Base-by-base conservation (phyloP, 2,888 invertebrate species). In the Pheosia gnoma region DNA sequence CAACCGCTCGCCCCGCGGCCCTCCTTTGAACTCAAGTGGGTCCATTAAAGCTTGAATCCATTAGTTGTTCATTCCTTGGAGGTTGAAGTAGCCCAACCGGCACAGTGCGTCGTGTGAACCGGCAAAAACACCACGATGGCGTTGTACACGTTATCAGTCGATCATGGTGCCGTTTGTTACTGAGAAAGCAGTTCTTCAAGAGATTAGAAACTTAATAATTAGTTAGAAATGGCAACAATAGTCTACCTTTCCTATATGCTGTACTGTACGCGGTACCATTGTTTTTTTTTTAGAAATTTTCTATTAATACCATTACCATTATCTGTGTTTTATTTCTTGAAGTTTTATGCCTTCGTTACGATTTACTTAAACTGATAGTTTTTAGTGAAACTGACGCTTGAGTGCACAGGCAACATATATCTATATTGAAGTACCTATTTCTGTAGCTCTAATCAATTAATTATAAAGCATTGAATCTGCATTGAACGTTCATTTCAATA, bases 1-100 rank as follows among this genome's bases (percentile, higher is more conserved):
- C 71, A 78, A 80, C 81, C 83, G 84, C 82, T 82, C 77, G 63
- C 80, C 79, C 77, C 59, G 77, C 77, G 74, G 67, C 77, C 68
- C 71, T 71, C 66, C 81, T 85, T 84, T 83, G 75, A 84, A 75
- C 83, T 86, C 86, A 84, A 88, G 87, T 88, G 86, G 85, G 71
- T 75, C 75, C 79, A 81, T 82, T 84, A 77, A 80, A 73, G 77
- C 73, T 69, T 71, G 77, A 77, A 78, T 79, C 79, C 80, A 86
- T 84, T 84, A 83, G 82, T 78, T 82, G 80, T 79, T 81, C 79
- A 81, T 84, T 82, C 80, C 74, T 79, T 68, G 78, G 77, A 74
- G 77, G 76, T 75, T 79, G 78, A 77, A 86, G 85, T 80, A 83
- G 73, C 71, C 67, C 68, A 68, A 72, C 67, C 61, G 65, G 49